phyloP scores from a whole-genome alignment of 2,113 vertebrate genomes.

The Phoxinus phoxinus region DNA sequence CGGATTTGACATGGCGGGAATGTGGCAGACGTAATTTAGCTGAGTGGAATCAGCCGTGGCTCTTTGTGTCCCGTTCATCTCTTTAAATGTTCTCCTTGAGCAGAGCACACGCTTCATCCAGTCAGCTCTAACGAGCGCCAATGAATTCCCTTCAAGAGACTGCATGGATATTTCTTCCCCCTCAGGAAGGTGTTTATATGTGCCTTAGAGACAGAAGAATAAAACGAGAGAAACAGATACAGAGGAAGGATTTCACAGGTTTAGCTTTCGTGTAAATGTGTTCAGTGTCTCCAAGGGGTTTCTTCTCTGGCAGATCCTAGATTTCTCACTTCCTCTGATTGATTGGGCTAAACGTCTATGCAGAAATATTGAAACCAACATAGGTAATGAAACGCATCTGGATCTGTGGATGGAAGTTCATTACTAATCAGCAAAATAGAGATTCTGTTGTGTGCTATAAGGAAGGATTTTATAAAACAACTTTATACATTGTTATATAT shows the following conservation, averaged over 20 bases:
- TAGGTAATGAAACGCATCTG: not conserved
- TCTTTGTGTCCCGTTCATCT: conserved; percentile 46
- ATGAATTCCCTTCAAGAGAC: conserved; percentile 29
- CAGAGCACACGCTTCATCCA: conserved; percentile 33
- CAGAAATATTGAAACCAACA: not conserved
- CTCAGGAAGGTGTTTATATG: conserved; percentile 27
- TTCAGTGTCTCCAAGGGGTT: not conserved
- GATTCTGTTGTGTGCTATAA: not conserved
- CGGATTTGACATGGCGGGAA: conserved; percentile 37
- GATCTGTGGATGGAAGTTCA: not conserved
- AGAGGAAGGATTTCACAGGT: conserved; percentile 13
- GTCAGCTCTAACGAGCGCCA: conserved; percentile 15
- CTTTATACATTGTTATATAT: not conserved
- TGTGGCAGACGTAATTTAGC: conserved; percentile 41
- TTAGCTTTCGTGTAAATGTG: conserved; percentile 24
- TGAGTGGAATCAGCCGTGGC: conserved; percentile 38
- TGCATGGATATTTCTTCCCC: conserved; percentile 26
- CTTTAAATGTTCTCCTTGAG: conserved; percentile 52
- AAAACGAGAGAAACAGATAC: not conserved
- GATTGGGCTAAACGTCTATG: not conserved
- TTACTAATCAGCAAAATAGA: not conserved
- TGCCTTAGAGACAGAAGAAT: conserved; percentile 9
- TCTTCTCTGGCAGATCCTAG: not conserved
- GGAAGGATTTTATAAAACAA: not conserved
- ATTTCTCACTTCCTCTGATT: conserved; percentile 5